Base-by-base conservation (phyloP, 2,113 vertebrate genomes). In the Eptesicus fuscus region DNA sequence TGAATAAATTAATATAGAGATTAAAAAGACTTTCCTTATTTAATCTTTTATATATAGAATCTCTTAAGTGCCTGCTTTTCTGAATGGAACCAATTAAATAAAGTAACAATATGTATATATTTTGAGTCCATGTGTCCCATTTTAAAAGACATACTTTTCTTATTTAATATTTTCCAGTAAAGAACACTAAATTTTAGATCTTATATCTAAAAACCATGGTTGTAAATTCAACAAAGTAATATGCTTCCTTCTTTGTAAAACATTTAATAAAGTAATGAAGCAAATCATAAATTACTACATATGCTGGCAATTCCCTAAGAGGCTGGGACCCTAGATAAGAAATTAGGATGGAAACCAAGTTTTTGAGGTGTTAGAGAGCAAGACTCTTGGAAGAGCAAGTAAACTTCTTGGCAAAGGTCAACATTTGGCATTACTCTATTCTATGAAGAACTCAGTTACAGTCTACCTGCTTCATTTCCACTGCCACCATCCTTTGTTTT, bases 231-330 rank as follows among this genome's bases (percentile, higher is more conserved):
- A 37, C 32, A 2, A 80, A 95, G 80, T 32, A 82, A 83, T 47
- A 47, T 51, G 9, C 77, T 51, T 47, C 67, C 20, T 80, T 90
- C 61, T 63, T 70, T 63, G 18, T 69, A 79, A 96, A 67, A 85
- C 35, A 91, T 61, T 95, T 86, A 94, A 77, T 69, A 93, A 96
- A 86, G 28, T 90, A 74, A 90, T 16, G 40, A 61, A 91, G 28
- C 28, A 87, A 84, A 65, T 56, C 22, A 65, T 70, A 65, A 94
- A 42, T 63, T 65, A 95, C 37, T 73, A 70, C 1, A 84, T 16
- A 77, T 8, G 51, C 0, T 56, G 6, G 14, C 11, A 87, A 40
- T 51, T 96, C 30, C n/a, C 79, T 40, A 70, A 44, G 9, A 90
- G 30, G 20, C 2, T 78, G 53, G 14, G 40, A 59, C 5, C 12